Evolutionary conservation across 2,113 vertebrate species (phyloP).

Genomic region (Bubo blakistoni): DNA sequence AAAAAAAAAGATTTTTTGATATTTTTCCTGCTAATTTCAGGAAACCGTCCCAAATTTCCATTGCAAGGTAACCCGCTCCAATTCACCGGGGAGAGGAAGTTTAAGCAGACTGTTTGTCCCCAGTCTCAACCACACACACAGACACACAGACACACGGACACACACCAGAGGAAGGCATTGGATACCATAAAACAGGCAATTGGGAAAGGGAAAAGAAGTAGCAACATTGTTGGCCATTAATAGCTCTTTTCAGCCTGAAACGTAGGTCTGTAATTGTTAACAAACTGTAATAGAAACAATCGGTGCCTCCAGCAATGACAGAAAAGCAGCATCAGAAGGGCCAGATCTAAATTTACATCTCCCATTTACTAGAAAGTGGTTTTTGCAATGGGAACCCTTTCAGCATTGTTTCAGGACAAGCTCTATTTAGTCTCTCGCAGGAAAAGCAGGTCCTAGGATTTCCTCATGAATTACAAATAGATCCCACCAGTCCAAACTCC

Average conservation of each 20-base stretch:
- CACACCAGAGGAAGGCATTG: neutral
- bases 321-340: neutral
- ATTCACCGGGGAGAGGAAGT: conserved; percentile 56
- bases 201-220: conserved; percentile 2
- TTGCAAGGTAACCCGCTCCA: neutral
- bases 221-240: neutral
- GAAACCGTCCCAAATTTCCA: conserved; percentile 62
- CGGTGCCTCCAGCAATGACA: neutral
- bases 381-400: conserved; percentile 7
- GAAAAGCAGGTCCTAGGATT: conserved; percentile 54
- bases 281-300: neutral
- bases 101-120: conserved; percentile 29
- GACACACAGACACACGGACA: neutral
- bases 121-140: neutral
- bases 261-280: neutral
- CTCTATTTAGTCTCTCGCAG: conserved; percentile 4
- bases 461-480: conserved; percentile 29
- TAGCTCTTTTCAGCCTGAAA: conserved; percentile 1
- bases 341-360: conserved; percentile 44
- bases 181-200: neutral
- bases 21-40: conserved; percentile 59
- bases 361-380: neutral
- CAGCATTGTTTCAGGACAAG: conserved; percentile 40
- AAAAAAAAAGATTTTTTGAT: neutral
- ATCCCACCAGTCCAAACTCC: neutral